phyloP scores from a whole-genome alignment of 2,797 vertebrate genomes.

The Anomalospiza imberbis region DNA sequence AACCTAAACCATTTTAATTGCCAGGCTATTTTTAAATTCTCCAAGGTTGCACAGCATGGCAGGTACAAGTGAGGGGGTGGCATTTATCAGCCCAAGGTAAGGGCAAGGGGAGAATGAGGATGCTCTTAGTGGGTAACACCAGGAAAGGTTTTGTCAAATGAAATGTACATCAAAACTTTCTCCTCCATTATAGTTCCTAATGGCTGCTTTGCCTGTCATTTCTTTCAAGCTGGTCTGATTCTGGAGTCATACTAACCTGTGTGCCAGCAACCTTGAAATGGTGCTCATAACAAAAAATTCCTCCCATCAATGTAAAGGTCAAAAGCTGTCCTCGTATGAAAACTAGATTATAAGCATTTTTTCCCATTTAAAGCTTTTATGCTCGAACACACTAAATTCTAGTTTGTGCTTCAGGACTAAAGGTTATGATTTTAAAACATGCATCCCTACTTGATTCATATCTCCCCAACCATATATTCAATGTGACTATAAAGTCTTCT shows the following conservation, averaged over 20 bases:
- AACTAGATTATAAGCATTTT: background rate
- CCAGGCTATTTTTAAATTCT: slow-evolving; percentile 47
- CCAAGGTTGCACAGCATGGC: background rate
- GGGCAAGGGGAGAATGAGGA: background rate
- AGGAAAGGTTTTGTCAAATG: background rate
- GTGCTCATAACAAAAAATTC: background rate
- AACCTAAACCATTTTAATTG: background rate
- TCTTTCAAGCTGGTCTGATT: background rate
- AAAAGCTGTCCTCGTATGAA: background rate
- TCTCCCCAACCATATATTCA: background rate
- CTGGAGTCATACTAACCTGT: background rate
- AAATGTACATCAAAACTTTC: background rate
- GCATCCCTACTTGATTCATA: background rate
- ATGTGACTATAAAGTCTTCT: background rate
- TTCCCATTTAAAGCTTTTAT: background rate
- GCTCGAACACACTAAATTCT: background rate
- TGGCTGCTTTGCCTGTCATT: background rate
- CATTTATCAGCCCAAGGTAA: background rate
- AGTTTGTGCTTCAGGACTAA: background rate
- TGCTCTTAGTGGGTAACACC: background rate
- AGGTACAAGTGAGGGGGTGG: slow-evolving; percentile 36
- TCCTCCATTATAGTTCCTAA: background rate
- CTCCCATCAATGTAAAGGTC: background rate
- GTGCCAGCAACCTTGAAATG: background rate
- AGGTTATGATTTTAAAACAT: background rate